These are phyloP conservation scores for Leptosomus discolor DNA, from an alignment of 2,113 vertebrate species.

Conservation along the genomic window DNA sequence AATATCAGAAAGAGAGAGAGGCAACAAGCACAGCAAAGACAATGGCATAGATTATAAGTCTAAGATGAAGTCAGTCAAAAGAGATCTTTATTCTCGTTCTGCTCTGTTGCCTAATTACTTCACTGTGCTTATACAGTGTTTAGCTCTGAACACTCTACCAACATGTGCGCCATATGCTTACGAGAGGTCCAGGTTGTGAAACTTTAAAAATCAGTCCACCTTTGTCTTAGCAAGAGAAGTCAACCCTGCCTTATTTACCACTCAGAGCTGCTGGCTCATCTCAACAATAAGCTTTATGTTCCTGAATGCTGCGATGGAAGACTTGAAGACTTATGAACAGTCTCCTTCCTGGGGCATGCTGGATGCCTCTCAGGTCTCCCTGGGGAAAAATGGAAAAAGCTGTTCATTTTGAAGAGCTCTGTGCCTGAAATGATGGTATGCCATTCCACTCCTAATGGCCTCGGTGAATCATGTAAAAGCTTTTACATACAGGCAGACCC, in stretches of 20 bases:
- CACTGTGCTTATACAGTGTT: background rate
- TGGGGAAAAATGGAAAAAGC: constrained; percentile 10
- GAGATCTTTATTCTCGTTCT: background rate
- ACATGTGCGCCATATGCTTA: background rate
- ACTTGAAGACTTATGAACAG: constrained; percentile 20
- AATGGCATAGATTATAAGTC: background rate
- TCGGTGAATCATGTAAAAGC: constrained; percentile 32
- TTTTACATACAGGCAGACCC: background rate
- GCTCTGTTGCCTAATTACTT: background rate
- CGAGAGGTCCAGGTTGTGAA: background rate
- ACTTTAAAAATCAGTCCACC: background rate
- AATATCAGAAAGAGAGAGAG: background rate
- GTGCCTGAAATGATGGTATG: background rate
- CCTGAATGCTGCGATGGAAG: constrained; percentile 19
- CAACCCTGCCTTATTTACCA: background rate
- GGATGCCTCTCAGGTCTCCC: background rate
- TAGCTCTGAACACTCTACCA: background rate
- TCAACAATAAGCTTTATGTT: constrained; percentile 14
- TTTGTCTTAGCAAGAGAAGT: background rate
- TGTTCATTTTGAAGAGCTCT: background rate
- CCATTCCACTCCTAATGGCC: constrained; percentile 15
- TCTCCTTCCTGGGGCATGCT: background rate
- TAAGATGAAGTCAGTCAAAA: background rate
- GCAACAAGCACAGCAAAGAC: background rate
- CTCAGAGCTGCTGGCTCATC: background rate